A percentile compares a stretch with the other conserved stretches of the same genome.
These are phyloP conservation scores for Petrocephalus zakoni DNA, from an alignment of 2,113 vertebrate genomes.

Conservation along the genomic window DNA sequence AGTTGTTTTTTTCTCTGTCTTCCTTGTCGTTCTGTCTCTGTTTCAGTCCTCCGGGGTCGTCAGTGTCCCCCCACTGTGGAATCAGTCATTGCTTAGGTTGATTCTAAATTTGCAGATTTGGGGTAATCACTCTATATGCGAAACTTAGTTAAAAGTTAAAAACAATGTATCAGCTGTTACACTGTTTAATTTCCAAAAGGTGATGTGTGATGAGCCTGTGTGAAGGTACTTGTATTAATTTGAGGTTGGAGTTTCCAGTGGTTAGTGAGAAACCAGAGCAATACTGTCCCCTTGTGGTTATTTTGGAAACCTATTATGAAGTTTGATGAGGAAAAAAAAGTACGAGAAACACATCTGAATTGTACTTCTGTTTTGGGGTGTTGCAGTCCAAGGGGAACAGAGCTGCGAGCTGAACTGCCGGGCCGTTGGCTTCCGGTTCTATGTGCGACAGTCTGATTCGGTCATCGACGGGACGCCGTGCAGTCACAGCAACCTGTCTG, in stretches of 20 bases:
- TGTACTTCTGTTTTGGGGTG: neutral
- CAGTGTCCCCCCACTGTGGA: neutral
- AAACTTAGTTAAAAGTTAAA: neutral
- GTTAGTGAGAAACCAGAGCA: neutral
- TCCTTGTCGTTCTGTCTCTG: neutral
- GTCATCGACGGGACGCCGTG: conserved; percentile 88
- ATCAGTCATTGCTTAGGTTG: neutral
- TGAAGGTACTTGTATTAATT: neutral
- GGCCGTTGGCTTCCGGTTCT: conserved; percentile 85
- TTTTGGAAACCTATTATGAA: neutral
- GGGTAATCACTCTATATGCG: neutral
- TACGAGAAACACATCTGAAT: neutral
- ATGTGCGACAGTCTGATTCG: conserved; percentile 74
- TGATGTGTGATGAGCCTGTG: neutral
- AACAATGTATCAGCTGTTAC: neutral
- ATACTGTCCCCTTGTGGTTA: conserved; percentile 9
- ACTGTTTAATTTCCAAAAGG: too few species aligned
- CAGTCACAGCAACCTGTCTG: conserved; percentile 64
- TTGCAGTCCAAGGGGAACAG: conserved; percentile 67
- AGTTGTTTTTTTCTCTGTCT: neutral
- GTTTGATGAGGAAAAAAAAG: neutral
- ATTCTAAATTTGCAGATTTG: neutral
- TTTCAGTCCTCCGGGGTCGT: neutral
- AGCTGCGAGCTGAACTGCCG: conserved; percentile 88
- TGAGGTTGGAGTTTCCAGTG: neutral